Conservation (phyloP, 1,140 invertebrate genomes). For the Protaetia brevitarsis region DNA sequence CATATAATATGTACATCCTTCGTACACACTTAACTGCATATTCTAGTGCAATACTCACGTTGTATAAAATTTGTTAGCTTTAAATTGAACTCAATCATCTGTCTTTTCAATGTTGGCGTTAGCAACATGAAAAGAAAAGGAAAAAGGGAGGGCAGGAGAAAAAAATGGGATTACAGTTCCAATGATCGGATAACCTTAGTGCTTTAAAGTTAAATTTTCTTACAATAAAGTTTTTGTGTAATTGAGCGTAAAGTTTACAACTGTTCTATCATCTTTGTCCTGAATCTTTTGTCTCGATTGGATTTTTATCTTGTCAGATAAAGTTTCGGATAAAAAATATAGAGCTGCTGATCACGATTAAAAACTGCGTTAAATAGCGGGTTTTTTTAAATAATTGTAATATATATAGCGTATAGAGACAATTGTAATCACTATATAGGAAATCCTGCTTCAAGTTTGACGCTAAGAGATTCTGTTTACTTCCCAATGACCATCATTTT, state of each 20-base stretch:
- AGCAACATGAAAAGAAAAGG: neutral
- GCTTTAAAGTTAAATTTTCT: neutral
- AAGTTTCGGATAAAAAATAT: too few species aligned
- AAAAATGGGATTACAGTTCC: constrained; percentile 10
- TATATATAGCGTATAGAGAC: too few species aligned
- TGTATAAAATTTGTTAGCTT: neutral
- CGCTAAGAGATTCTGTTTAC: too few species aligned
- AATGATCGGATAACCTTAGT: neutral
- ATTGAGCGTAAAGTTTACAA: constrained; percentile 10
- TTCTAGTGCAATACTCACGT: neutral
- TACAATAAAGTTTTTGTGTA: neutral
- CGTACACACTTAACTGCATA: neutral
- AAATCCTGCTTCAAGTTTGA: too few species aligned
- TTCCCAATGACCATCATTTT: too few species aligned
- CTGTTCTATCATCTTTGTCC: neutral
- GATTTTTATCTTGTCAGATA: too few species aligned
- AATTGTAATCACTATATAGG: too few species aligned
- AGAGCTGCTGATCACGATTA: too few species aligned
- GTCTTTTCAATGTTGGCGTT: neutral
- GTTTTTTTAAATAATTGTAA: too few species aligned
- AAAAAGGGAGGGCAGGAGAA: neutral
- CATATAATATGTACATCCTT: neutral
- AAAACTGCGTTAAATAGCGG: too few species aligned
- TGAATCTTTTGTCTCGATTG: neutral
- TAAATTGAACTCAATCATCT: neutral